phyloP scores from a whole-genome alignment of 2,888 invertebrate species.

The Nephrotoma appendiculata region DNA sequence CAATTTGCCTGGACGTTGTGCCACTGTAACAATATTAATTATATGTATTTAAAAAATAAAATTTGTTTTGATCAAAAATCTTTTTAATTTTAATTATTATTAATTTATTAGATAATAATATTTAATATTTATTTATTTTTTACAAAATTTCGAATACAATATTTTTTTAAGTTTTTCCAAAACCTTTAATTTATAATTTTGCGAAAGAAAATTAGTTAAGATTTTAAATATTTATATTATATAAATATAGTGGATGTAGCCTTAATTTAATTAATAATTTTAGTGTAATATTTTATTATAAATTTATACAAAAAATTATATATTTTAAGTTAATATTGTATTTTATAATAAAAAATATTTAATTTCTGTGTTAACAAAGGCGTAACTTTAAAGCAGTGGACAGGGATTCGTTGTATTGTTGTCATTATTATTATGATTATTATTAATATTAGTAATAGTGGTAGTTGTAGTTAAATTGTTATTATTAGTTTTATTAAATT shows the following conservation, averaged over 20 bases:
- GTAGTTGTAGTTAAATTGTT: neutral
- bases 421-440: neutral
- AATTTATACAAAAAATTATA: neutral
- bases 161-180: neutral
- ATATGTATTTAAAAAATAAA: neutral
- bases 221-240: neutral
- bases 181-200: neutral
- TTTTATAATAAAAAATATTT: neutral
- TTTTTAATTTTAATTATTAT: neutral
- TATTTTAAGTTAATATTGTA: neutral
- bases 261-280: neutral
- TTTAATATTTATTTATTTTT: neutral
- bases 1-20: neutral
- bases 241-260: neutral
- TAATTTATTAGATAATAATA: neutral
- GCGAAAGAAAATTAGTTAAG: neutral
- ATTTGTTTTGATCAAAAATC: neutral
- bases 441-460: neutral
- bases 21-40: neutral
- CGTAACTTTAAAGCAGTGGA: slow-evolving; percentile 9
- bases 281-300: neutral
- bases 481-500: slow-evolving; percentile 2
- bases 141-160: neutral
- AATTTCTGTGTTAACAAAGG: neutral
- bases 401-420: slow-evolving; percentile 12